Conservation (phyloP, 2,113 vertebrate genomes). For the Phylloscopus trochiloides region DNA sequence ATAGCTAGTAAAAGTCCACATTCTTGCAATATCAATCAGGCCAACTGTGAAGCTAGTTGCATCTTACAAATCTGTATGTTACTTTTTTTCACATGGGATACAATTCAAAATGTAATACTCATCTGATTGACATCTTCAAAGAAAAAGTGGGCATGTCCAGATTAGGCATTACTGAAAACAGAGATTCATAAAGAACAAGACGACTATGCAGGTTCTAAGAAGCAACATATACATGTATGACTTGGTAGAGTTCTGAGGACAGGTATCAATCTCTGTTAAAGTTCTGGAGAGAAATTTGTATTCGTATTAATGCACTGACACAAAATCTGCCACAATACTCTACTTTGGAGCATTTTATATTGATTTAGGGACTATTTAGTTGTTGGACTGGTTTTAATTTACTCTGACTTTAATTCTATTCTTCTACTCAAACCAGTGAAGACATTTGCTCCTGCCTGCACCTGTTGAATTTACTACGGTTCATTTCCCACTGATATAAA, state of each 20-base stretch:
- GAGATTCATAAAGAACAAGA: neutral
- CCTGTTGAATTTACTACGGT: constrained; percentile 13
- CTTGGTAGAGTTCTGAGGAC: neutral
- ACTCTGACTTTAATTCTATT: neutral
- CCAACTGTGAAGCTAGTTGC: neutral
- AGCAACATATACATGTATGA: neutral
- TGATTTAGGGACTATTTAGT: neutral
- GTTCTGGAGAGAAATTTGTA: neutral
- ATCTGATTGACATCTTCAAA: neutral
- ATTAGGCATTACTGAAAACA: neutral
- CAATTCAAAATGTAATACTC: neutral
- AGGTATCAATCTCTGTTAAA: neutral
- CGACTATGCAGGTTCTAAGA: neutral
- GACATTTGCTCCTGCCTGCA: neutral
- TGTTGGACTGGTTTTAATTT: neutral
- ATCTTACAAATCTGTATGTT: neutral
- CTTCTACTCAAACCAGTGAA: neutral
- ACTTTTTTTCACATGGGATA: neutral
- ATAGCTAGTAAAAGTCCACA: neutral
- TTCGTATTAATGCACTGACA: neutral
- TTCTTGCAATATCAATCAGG: neutral
- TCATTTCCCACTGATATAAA: constrained; percentile 9
- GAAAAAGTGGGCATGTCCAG: neutral
- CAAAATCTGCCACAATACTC: neutral
- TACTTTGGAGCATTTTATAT: neutral